Base-by-base conservation (phyloP, 2,888 invertebrate genomes). In the Gymnoscelis rufifasciata region DNA sequence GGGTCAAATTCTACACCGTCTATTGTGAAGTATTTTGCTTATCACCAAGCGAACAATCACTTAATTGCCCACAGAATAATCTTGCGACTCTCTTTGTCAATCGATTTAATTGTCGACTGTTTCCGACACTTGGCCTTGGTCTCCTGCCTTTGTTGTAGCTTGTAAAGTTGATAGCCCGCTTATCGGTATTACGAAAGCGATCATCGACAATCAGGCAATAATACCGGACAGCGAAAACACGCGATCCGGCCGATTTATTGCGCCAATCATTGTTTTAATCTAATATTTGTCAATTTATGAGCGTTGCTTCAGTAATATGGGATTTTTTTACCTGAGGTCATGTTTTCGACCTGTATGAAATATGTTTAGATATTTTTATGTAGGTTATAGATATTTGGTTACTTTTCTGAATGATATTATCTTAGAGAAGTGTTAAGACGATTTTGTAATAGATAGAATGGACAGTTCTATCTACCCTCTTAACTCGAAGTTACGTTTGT, bases 131-230 rank as follows among this genome's bases (percentile, higher is more conserved):
- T 64, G 68, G 65, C 66, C 65, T 64, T 65, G 59, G 54, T 47
- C 45, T 42, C 52, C 33, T 50, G 62, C 61, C 65, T 71, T 71
- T 71, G 69, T 71, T 59, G 62, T 54, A 50, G 62, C 53, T 59
- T 59, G 67, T 62, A 66, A 63, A 67, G 59, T 61, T 56, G 57
- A 60, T 65, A 55, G 59, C 56, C 48, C 43, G 51, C 57, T 68
- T 71, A 72, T 74, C 72, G 64, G 45, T 48, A 66, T 74, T 74
- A 68, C 66, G 63, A 71, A 69, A 71, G 60, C 59, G 55, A 62
- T 62, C 49, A 59, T 64, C 57, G 36, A 52, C 64, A 68, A 70
- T 69, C 66, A 60, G 57, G 60, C 69, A 69, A 71, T 71, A 66
- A 61, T 59, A 53, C 48, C 62, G 60, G 56, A 57, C 48, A 51